phyloP scores from a whole-genome alignment of 2,113 vertebrate species.

The Elaphurus davidianus region DNA sequence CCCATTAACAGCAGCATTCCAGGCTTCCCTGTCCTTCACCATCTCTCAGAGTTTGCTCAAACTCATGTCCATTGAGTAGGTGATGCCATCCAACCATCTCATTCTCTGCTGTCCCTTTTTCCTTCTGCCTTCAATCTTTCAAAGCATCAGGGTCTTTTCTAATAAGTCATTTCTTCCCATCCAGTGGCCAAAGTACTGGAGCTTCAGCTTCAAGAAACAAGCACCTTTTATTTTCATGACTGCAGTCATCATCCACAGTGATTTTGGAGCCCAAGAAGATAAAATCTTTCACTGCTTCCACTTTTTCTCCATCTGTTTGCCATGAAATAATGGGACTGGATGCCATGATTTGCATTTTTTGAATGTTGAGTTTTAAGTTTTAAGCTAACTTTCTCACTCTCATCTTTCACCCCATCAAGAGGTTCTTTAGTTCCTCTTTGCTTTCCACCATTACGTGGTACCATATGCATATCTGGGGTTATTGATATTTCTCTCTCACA shows the following conservation, averaged over 20 bases:
- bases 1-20: background rate
- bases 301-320: background rate
- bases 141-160: background rate
- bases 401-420: background rate
- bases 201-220: background rate
- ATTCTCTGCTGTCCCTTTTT: background rate
- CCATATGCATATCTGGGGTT: background rate
- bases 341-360: background rate
- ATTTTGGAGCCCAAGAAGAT: background rate
- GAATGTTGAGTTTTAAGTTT: background rate
- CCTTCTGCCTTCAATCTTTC: background rate
- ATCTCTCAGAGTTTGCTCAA: background rate
- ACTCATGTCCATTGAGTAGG: background rate
- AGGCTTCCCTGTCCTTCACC: background rate
- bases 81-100: background rate
- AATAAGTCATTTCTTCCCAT: background rate
- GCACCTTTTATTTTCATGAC: background rate
- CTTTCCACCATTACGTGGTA: background rate
- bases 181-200: background rate
- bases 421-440: background rate
- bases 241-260: background rate
- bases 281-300: background rate
- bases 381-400: background rate
- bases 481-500: background rate
- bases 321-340: background rate